Evolutionary conservation across 2,888 invertebrate species (phyloP), one percentile per base, ranked within the genome.

Genomic region (Ennomos quercinarius): DNA sequence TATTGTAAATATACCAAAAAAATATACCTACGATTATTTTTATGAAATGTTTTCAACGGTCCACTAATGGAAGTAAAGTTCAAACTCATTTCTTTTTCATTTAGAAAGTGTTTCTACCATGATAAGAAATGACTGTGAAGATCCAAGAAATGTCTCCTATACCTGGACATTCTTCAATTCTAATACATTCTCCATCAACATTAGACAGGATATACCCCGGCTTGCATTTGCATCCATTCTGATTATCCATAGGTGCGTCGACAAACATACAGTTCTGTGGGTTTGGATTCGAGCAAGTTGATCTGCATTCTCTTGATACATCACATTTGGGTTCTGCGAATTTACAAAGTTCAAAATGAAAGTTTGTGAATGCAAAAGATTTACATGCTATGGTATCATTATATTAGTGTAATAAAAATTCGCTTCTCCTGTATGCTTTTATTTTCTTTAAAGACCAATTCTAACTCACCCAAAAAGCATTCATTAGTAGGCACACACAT

Each of bases 131-230:
- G 1, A 17, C 1, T 17, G 17, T 17, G 3, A 17, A 17, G 17
- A 17, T 17, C 3, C 17, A 17, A 17, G 17, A 17, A 27, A 27
- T 27, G 27, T 27, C 27, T 27, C 27, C 27, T 27, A 27, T 58
- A 71, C 73, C 61, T 37, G 74, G 70, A 56, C 76, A 77, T 6
- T 74, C 60, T 17, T 68, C 67, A 13, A 67, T 50, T 17, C 45
- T 55, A 10, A 75, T 57, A 60, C 74, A 76, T 2, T 46, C 49
- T 39, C 74, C 77, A 35, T 67, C 55, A 1, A 37, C 13, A 12
- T 67, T 44, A 11, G 57, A 52, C 17, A 73, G 42, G 10, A 77
- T 57, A 11, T 63, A 73, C 0, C 75, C 75, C 1, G 53, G 13
- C 35, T 64, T 49, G 43, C 75, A 77, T 47, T 59, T 59, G 49